Conservation (phyloP, 1,140 invertebrate species). For the Dysdera silvatica region DNA sequence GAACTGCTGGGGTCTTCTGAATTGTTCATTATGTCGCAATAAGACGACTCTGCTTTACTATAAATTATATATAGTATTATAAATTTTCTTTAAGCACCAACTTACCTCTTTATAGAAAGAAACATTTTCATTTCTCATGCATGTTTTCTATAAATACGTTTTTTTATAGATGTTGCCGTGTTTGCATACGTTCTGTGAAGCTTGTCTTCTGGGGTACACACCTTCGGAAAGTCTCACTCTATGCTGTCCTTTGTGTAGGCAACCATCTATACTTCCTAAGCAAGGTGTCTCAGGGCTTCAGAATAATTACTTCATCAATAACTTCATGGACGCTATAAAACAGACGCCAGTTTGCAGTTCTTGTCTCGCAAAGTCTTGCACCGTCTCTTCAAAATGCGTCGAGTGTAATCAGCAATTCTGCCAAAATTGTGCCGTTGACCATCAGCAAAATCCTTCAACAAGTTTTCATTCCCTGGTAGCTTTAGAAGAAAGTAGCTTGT, state of each 20-base stretch:
- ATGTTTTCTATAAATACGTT: no score
- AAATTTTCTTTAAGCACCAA: not conserved
- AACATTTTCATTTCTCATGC: not conserved
- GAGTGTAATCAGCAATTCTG: slow-evolving; percentile 36
- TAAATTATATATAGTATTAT: not conserved
- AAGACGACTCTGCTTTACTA: not conserved
- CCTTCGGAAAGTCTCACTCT: slow-evolving; percentile 48
- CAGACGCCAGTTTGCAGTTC: slow-evolving; percentile 35
- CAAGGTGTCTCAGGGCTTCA: slow-evolving; percentile 49
- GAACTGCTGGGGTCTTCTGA: not conserved
- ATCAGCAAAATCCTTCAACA: slow-evolving; percentile 10
- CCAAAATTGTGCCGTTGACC: slow-evolving; percentile 28
- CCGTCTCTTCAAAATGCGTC: slow-evolving; percentile 17
- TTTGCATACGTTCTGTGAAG: slow-evolving; percentile 47
- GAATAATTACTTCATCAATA: slow-evolving; percentile 48
- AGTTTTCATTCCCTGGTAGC: slow-evolving; percentile 11
- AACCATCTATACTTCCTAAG: slow-evolving; percentile 51
- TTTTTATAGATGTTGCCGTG: slow-evolving; percentile 44
- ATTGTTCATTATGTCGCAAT: not conserved
- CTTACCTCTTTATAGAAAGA: not conserved
- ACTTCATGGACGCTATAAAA: slow-evolving; percentile 45
- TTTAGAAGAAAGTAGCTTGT: slow-evolving; percentile 18
- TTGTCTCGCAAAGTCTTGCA: slow-evolving; percentile 20
- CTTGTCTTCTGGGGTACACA: slow-evolving; percentile 43
- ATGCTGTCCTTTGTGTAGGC: slow-evolving; percentile 51